Percentiles rank a stretch among this genome's conserved stretches.
Evolutionary conservation across 2,113 vertebrate species (phyloP).

Genomic region (Cephalopterus ornatus): DNA sequence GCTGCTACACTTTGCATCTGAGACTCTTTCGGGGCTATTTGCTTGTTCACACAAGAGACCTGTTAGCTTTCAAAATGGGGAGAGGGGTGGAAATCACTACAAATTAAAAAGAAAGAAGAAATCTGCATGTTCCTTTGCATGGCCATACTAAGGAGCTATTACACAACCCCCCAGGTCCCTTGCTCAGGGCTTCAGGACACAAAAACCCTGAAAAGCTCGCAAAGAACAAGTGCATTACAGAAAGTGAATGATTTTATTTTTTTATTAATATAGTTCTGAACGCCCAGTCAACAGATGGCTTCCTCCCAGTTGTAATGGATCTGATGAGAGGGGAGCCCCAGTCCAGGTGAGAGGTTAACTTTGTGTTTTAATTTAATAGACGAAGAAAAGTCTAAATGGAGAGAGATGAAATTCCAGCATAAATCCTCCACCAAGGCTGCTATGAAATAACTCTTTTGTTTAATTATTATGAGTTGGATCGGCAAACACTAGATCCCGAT

Average conservation of each 20-base stretch:
- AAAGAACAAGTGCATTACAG: neutral
- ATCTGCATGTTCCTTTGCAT: accelerated
- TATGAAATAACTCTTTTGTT: conserved; percentile 70
- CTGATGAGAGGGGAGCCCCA: neutral
- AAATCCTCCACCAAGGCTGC: conserved; percentile 35
- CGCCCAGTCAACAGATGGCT: neutral
- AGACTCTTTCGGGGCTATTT: neutral
- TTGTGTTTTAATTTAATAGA: neutral
- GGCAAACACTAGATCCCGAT: conserved; percentile 64
- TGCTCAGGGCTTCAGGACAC: neutral
- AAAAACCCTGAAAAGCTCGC: neutral
- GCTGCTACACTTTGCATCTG: neutral
- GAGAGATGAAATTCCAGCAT: conserved; percentile 38
- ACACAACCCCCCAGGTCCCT: too few species aligned
- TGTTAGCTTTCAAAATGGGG: neutral
- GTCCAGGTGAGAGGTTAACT: conserved; percentile 25
- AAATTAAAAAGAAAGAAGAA: neutral
- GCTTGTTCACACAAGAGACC: neutral
- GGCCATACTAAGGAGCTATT: neutral
- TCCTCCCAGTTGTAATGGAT: neutral
- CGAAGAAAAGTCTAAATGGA: neutral
- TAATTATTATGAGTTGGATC: conserved; percentile 67
- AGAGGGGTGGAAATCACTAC: neutral
- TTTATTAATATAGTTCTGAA: neutral
- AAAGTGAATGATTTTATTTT: neutral